Conservation (phyloP, 2,797 vertebrate species). For the Enteromius radiatus region DNA sequence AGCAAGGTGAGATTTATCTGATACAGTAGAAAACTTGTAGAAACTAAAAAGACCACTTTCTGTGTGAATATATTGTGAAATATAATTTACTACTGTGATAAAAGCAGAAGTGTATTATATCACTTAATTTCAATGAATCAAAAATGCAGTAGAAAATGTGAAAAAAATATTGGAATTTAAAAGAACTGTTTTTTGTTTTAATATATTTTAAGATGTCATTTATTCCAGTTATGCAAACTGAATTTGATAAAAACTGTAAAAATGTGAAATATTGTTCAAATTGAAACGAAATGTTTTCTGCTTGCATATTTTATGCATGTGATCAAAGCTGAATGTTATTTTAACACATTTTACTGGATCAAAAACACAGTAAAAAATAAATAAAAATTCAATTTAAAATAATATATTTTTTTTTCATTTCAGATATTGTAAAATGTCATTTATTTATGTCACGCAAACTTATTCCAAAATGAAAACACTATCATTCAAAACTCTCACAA, state of each 20-base stretch:
- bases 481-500: no score
- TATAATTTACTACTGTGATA: not conserved
- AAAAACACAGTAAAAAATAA: no score
- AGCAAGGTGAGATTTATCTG: not conserved
- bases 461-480: no score
- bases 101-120: not conserved
- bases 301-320: not conserved
- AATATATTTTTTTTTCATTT: no score
- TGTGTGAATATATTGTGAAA: not conserved
- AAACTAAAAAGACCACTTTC: not conserved
- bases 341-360: not conserved
- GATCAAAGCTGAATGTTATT: not conserved
- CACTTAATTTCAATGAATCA: not conserved
- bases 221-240: no score
- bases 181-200: fast-evolving
- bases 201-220: not conserved
- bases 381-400: no score
- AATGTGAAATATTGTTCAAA: not conserved
- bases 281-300: not conserved
- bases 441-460: not conserved
- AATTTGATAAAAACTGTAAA: not conserved
- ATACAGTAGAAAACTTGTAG: not conserved
- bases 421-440: no score
- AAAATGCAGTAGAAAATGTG: not conserved
- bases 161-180: not conserved